Evolutionary conservation across 2,797 vertebrate genomes (phyloP).

Genomic region (Sandelia bainsii): DNA sequence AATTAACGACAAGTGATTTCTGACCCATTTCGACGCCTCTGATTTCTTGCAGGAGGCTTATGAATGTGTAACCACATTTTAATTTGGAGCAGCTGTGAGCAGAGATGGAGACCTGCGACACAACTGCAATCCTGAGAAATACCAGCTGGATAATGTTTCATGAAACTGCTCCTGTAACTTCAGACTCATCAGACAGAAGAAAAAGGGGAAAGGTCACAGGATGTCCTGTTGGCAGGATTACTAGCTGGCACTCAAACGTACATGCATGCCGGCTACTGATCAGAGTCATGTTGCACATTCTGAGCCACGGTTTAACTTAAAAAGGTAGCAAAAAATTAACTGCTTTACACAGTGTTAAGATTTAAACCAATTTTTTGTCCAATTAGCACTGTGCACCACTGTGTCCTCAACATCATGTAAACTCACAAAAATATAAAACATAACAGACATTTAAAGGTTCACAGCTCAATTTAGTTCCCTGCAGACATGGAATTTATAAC

Average conservation of each 20-base stretch:
- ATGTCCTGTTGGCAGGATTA: conserved; percentile 44
- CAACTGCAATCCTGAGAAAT: conserved; percentile 18
- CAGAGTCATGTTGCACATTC: conserved; percentile 40
- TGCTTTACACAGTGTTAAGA: neutral
- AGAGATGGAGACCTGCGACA: conserved; percentile 19
- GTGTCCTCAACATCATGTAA: too few relatives aligned
- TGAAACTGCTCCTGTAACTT: conserved; percentile 23
- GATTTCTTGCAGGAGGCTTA: conserved; percentile 19
- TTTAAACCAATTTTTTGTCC: neutral
- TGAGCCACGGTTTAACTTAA: conserved; percentile 22
- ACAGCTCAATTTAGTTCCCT: neutral
- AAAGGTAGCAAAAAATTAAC: neutral
- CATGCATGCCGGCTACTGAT: conserved; percentile 3
- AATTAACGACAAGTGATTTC: conserved; percentile 41
- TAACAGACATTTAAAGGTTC: too few relatives aligned
- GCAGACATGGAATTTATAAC: neutral
- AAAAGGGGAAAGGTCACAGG: conserved; percentile 42
- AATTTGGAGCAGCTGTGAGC: conserved; percentile 22
- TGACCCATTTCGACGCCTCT: conserved; percentile 28
- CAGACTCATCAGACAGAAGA: conserved; percentile 24
- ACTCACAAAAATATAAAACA: too few relatives aligned
- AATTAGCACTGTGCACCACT: neutral
- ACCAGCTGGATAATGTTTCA: conserved; percentile 41
- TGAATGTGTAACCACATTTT: conserved; percentile 35
- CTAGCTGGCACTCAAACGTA: conserved; percentile 9